phyloP scores from a whole-genome alignment of 2,888 invertebrate species.

The Petrolisthes cinctipes region DNA sequence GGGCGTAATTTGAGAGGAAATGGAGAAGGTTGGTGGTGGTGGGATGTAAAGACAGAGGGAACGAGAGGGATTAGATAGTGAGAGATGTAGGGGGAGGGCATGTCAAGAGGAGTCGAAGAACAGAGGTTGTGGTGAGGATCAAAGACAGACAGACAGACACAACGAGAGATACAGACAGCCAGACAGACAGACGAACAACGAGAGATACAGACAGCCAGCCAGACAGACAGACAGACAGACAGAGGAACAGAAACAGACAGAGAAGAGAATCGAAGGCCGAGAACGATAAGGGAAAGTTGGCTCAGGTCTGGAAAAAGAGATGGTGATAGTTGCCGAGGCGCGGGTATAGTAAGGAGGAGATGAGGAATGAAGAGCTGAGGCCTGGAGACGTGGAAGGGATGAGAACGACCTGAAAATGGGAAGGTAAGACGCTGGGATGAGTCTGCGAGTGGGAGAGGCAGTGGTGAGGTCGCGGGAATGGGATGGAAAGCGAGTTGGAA shows the following conservation, averaged over 20 bases:
- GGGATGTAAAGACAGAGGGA: background rate
- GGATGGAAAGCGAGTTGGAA: background rate
- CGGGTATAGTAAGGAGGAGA: background rate
- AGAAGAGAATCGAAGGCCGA: background rate
- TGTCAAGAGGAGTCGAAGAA: background rate
- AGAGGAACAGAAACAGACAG: background rate
- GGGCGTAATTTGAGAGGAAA: background rate
- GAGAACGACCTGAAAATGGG: background rate
- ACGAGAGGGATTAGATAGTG: background rate
- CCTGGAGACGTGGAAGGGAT: background rate
- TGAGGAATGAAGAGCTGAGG: background rate
- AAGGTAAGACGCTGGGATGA: background rate
- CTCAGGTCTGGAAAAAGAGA: background rate
- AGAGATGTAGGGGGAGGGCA: background rate
- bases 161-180: too few relatives aligned
- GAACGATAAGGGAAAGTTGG: constrained; percentile 11
- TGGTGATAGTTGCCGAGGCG: background rate
- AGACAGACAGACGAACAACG: background rate
- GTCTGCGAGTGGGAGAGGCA: background rate
- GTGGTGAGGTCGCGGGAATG: background rate
- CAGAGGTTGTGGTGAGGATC: background rate
- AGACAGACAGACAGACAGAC: background rate
- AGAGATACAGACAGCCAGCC: too few relatives aligned
- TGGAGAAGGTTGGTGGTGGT: background rate
- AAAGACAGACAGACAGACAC: background rate